These are phyloP conservation scores for Philereme transversata DNA, from an alignment of 2,888 invertebrate species.

Conservation along the genomic window DNA sequence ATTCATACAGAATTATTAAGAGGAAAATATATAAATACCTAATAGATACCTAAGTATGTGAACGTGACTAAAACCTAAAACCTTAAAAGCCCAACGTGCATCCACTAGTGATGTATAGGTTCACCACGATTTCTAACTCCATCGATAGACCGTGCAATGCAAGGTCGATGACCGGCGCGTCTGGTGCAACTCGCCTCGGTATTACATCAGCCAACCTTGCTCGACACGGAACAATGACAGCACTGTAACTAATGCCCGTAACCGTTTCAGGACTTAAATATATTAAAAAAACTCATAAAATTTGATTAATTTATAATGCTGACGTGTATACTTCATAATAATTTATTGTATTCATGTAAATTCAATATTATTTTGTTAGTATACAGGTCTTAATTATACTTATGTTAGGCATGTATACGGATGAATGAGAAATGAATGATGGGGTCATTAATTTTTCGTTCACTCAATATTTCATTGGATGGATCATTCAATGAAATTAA, in stretches of 20 bases:
- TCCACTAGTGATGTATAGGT: slow-evolving; percentile 45
- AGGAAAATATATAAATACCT: too few relatives aligned
- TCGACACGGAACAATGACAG: slow-evolving; percentile 74
- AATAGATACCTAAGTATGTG: too few relatives aligned
- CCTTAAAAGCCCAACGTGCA: neutral
- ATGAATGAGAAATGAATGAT: too few relatives aligned
- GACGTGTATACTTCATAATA: too few relatives aligned
- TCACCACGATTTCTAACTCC: slow-evolving; percentile 49
- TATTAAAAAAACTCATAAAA: neutral
- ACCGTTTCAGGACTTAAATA: slow-evolving; percentile 40
- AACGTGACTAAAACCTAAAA: neutral
- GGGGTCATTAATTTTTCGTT: too few relatives aligned
- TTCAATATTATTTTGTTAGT: too few relatives aligned
- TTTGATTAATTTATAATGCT: neutral
- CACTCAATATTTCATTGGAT: too few relatives aligned
- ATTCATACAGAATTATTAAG: too few relatives aligned
- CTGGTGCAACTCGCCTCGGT: slow-evolving; percentile 63
- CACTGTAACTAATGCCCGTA: slow-evolving; percentile 42
- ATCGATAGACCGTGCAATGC: slow-evolving; percentile 57
- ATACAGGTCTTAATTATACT: too few relatives aligned
- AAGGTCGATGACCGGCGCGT: slow-evolving; percentile 75
- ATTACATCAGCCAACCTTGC: slow-evolving; percentile 79
- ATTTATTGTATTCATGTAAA: too few relatives aligned
- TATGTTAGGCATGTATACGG: too few relatives aligned
- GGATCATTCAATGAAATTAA: too few relatives aligned